phyloP scores from a whole-genome alignment of 2,888 invertebrate genomes.

The Eupelmus urozonus region DNA sequence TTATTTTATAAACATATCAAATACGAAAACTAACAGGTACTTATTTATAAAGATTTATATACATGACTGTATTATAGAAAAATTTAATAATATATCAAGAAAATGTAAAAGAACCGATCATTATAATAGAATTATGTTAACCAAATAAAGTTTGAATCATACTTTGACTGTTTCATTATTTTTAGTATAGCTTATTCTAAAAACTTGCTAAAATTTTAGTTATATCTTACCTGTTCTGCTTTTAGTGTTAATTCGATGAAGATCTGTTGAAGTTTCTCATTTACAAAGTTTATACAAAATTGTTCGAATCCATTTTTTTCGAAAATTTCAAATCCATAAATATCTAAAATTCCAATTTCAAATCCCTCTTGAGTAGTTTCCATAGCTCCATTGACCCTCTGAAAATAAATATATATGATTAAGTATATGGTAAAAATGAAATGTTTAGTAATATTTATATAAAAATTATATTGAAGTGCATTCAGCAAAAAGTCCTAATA shows the following conservation, averaged over 20 bases:
- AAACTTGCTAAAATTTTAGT: not conserved
- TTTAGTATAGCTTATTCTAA: not conserved
- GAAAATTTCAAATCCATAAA: conserved; percentile 86
- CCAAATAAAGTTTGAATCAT: conserved; percentile 36
- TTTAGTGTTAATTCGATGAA: conserved; percentile 85
- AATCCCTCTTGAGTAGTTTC: conserved; percentile 77
- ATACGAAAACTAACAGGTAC: conserved; percentile 39
- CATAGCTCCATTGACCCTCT: conserved; percentile 84
- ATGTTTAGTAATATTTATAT: not conserved
- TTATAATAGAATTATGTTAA: conserved; percentile 31
- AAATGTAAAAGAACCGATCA: conserved; percentile 16
- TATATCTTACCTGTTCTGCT: conserved; percentile 81
- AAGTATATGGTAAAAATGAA: no score
- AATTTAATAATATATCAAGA: conserved; percentile 44
- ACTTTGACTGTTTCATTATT: not conserved
- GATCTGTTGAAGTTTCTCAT: conserved; percentile 85
- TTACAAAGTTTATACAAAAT: conserved; percentile 86
- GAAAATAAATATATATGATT: conserved; percentile 60
- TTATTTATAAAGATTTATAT: conserved; percentile 64
- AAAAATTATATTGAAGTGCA: no score
- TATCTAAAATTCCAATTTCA: conserved; percentile 83
- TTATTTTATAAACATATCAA: conserved; percentile 41
- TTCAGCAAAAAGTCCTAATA: not conserved
- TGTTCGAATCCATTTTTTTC: conserved; percentile 85
- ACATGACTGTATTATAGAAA: conserved; percentile 59